phyloP scores from a whole-genome alignment of 2,888 invertebrate genomes.

The Lottia scabra region DNA sequence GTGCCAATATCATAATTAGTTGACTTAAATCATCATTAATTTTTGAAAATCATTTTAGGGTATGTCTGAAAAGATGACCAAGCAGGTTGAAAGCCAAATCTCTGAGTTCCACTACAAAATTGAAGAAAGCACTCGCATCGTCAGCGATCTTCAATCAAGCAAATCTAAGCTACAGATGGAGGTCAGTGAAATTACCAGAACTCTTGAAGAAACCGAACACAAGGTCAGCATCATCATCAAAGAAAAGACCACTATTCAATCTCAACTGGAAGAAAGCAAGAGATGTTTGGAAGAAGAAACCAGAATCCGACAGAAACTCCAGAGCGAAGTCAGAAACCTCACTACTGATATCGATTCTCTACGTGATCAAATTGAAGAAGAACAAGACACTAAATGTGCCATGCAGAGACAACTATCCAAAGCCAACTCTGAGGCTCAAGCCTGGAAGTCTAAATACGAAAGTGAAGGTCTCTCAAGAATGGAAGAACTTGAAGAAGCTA shows the following conservation, averaged over 20 bases:
- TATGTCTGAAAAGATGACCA: constrained; percentile 98
- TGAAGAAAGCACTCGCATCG: constrained; percentile 96
- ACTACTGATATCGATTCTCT: constrained; percentile 99
- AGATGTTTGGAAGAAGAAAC: constrained; percentile 95
- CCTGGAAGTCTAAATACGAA: constrained; percentile 98
- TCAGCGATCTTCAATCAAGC: constrained; percentile 84
- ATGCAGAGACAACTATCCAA: constrained; percentile 98
- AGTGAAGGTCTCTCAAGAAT: constrained; percentile 77
- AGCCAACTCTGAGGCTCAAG: constrained; percentile 94
- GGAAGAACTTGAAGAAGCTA: constrained; percentile 70
- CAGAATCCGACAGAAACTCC: constrained; percentile 63
- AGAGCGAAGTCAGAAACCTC: constrained; percentile 93
- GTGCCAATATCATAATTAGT: no score
- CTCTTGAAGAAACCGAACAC: constrained; percentile 98
- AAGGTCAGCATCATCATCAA: constrained; percentile 95
- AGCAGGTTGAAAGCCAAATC: constrained; percentile 95
- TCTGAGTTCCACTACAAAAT: constrained; percentile 95
- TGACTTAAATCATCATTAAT: no score
- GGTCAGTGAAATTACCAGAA: constrained; percentile 95
- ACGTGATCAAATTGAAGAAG: constrained; percentile 98
- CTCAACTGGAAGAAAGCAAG: constrained; percentile 97
- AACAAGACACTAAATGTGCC: constrained; percentile 97
- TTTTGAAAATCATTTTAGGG: constrained; percentile 76
- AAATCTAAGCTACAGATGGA: constrained; percentile 98
- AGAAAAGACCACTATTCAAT: constrained; percentile 88